phyloP scores from a whole-genome alignment of 2,113 vertebrate genomes.

The Cinclus mexicanus region DNA sequence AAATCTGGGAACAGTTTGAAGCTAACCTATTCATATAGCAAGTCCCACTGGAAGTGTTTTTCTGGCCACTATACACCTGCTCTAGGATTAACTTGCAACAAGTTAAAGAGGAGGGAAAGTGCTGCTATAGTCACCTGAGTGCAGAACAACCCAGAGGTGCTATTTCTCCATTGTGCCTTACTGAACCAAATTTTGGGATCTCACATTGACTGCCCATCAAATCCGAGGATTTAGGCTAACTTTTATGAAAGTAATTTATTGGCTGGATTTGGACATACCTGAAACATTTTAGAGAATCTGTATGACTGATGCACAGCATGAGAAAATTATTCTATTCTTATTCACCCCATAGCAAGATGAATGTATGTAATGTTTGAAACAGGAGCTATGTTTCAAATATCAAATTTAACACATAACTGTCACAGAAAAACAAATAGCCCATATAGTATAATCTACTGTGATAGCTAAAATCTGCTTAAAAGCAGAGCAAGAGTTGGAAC shows the following conservation, averaged over 20 bases:
- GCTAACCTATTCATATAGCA: background rate
- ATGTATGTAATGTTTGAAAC: background rate
- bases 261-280: background rate
- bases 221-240: background rate
- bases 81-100: background rate
- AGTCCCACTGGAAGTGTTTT: background rate
- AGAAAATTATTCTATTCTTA: background rate
- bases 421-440: background rate
- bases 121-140: background rate
- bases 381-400: constrained; percentile 2
- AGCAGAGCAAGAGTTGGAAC: constrained; percentile 6
- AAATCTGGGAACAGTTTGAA: background rate
- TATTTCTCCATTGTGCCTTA: background rate
- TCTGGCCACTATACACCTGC: background rate
- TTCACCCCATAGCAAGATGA: background rate
- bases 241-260: background rate
- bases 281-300: background rate
- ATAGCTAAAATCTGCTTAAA: constrained; percentile 52
- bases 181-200: background rate
- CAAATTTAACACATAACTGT: background rate
- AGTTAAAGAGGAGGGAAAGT: background rate
- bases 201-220: background rate
- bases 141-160: background rate
- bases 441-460: background rate
- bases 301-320: background rate